Conservation (phyloP, 1,140 invertebrate species). For the Papilio xuthus region DNA sequence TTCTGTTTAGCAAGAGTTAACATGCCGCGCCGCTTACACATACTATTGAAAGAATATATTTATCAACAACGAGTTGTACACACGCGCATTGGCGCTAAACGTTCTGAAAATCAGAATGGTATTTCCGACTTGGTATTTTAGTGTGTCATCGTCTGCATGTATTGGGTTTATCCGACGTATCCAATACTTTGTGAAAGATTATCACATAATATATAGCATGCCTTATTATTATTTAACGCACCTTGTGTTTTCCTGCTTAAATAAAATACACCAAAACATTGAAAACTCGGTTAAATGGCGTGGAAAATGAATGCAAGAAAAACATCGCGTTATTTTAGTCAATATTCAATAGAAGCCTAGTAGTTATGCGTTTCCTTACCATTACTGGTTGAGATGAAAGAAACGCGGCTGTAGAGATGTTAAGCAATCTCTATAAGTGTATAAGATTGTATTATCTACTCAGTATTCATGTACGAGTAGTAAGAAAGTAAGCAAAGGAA, state of each 20-base stretch:
- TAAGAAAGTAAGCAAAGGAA: constrained; percentile 44
- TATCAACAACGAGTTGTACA: not conserved
- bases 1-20: not conserved
- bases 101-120: not conserved
- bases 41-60: not conserved
- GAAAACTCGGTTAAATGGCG: not conserved
- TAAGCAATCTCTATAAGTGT: not conserved
- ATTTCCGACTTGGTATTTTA: not conserved
- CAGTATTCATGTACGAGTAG: constrained; percentile 32
- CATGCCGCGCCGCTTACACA: too few relatives aligned
- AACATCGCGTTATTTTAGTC: too few relatives aligned
- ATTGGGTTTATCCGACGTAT: not conserved
- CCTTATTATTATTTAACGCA: not conserved
- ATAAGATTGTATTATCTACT: constrained; percentile 31
- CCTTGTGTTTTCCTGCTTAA: not conserved
- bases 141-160: not conserved
- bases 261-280: not conserved
- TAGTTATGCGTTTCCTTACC: not conserved
- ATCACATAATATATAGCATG: not conserved
- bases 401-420: not conserved
- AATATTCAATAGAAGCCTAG: too few relatives aligned
- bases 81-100: not conserved
- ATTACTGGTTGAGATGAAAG: not conserved
- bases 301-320: not conserved
- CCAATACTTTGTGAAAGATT: not conserved